Base-by-base conservation (phyloP, 2,797 vertebrate genomes). In the Somateria mollissima region DNA sequence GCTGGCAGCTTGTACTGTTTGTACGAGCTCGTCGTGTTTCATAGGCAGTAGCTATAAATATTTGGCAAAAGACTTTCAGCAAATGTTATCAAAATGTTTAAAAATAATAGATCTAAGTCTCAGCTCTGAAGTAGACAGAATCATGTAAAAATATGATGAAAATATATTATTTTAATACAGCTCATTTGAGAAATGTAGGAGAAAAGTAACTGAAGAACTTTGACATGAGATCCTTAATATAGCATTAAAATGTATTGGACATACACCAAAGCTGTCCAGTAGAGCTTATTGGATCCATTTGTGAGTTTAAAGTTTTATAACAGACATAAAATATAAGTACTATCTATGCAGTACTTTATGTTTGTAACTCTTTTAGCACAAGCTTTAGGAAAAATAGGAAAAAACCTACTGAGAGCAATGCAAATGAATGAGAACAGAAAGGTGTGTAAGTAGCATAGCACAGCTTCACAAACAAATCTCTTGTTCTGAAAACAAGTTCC, bases 221-320 rank as follows among this genome's bases (percentile, higher is more conserved):
- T 73, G 60, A 82, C 39, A 28, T 22, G 2, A 76, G 32, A 57
- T 58, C 94, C 88, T 92, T 58, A 86, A 69, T 81, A 43, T 9
- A 90, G 3, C 32, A 75, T 69, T 96, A 65, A 95, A 97, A 94
- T 11, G 1, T 76, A 75, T 13, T 74, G 27, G 64, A 64, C 65
- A 37, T 76, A 77, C 25, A 89, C 53, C 34, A 86, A 78, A 94
- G 49, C 15, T 87, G 37, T 87, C 92, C 76, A 91, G 37, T 64
- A 76, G n/a, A 85, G 45, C 72, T 88, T 93, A 77, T 80, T 94
- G 73, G 6, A 94, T 75, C 53, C 36, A 94, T 90, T 92, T 87
- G 32, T 83, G 64, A 87, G 57, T 90, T 94, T 87, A 75, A 58
- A 88, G 25, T 73, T 95, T 95, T 94, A 92, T 64, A 95, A 83